Evolutionary conservation across 1,140 invertebrate genomes (phyloP), one percentile per base, ranked within the genome.

Genomic region (Copidosoma floridanum): DNA sequence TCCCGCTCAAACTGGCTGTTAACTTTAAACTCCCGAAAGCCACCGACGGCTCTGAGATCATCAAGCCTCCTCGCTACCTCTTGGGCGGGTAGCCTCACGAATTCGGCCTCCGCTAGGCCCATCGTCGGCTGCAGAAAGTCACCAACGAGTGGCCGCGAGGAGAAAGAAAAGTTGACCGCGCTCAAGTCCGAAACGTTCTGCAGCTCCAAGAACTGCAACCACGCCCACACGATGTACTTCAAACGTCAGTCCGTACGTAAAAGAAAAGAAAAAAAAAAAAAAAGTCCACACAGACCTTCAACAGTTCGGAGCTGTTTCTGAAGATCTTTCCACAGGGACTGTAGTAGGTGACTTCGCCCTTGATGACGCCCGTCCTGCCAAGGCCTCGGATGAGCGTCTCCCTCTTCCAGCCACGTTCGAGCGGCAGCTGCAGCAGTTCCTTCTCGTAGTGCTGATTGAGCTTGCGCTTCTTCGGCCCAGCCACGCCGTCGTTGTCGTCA

Each of bases 141-240:
- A 7, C 95, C 95, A 37, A 98, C 85, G 48, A 95, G 85, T 0
- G 89, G 85, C 59, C 91, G 88, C 27, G 93, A 89, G 48, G 90
- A 94, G 76, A 97, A 97, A 35, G 90, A 95, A 76, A 97, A 97
- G 77, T 97, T 92, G 21, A 94, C 92, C 20, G 88, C 84, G 1
- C 85, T 88, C 41, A 97, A 79, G 62, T 93, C 90, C 7, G 85
- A 79, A 20, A 82, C 85, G 58, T 87, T 88, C 75, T 91, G 88
- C 72, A 88, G 85, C 64, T 93, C 91, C 67, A 93, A 78, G 73
- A 90, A 90, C 89, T 93, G 77, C 14, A 32, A 32, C 7, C 23
- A n/a, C n/a, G n/a, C n/a, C n/a, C n/a, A n/a, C 26, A 2, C 40
- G 20, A 52, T 38, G 43, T 16, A 40, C 27, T 4, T 27, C 35